Evolutionary conservation across 37 sponge, comb jelly and placozoan genomes (phyloP).

Genomic region (Bolinopsis microptera): DNA sequence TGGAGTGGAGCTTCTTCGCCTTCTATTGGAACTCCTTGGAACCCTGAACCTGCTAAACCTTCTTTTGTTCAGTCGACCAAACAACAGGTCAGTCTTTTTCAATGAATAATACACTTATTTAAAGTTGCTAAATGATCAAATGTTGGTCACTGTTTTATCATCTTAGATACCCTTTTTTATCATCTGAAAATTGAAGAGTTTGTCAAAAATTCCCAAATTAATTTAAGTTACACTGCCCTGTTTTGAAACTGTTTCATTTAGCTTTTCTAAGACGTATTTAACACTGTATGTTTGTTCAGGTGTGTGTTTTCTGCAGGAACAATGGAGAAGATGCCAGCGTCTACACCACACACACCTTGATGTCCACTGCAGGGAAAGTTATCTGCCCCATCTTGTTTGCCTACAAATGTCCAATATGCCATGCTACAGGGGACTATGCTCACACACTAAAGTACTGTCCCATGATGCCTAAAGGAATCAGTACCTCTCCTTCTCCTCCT

Average conservation of each 20-base stretch:
- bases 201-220: too few species aligned
- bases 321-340: constrained; percentile 50
- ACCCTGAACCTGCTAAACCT: background rate
- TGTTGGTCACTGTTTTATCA: too few species aligned
- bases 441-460: constrained; percentile 56
- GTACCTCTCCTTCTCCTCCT: background rate
- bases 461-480: constrained; percentile 43
- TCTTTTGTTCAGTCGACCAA: background rate
- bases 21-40: background rate
- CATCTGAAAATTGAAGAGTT: too few species aligned
- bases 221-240: background rate
- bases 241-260: background rate
- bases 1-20: constrained; percentile 37
- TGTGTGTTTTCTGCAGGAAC: constrained; percentile 47
- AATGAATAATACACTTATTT: too few species aligned
- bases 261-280: too few species aligned
- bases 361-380: constrained; percentile 46
- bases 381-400: constrained; percentile 51
- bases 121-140: too few species aligned
- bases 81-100: background rate
- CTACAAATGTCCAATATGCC: constrained; percentile 38
- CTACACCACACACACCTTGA: constrained; percentile 48
- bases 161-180: too few species aligned
- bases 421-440: constrained; percentile 59
- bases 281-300: too few species aligned